Evolutionary conservation across 1,140 invertebrate species (phyloP).

Genomic region (Drosophila sechellia): DNA sequence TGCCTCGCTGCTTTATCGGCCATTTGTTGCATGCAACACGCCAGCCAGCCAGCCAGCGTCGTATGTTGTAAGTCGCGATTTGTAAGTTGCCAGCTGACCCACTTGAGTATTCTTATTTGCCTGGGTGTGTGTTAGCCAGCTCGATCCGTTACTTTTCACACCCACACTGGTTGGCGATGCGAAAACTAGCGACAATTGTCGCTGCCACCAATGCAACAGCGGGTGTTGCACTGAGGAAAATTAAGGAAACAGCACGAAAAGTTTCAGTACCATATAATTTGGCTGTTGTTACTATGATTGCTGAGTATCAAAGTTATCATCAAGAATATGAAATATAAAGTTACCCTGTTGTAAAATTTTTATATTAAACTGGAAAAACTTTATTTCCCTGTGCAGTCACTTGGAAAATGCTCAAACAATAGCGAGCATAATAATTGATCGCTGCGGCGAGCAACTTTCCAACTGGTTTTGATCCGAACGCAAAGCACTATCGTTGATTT

Average conservation of each 20-base stretch:
- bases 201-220: neutral
- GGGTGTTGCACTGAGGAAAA: constrained; percentile 3
- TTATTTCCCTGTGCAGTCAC: constrained; percentile 39
- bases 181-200: constrained; percentile 73
- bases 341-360: neutral
- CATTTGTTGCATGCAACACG: constrained; percentile 64
- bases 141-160: constrained; percentile 72
- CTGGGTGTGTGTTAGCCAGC: constrained; percentile 20
- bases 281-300: neutral
- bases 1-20: constrained; percentile 38
- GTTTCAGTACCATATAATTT: neutral
- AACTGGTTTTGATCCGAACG: constrained; percentile 60
- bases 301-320: too few species aligned
- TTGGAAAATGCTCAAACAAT: constrained; percentile 70
- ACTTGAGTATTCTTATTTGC: constrained; percentile 54
- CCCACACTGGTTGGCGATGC: constrained; percentile 66
- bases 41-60: constrained; percentile 1
- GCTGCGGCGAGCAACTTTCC: constrained; percentile 54
- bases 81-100: constrained; percentile 50
- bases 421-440: constrained; percentile 57
- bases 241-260: neutral
- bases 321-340: neutral
- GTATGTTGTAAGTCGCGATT: constrained; percentile 5
- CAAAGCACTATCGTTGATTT: constrained; percentile 16
- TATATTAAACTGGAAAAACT: constrained; percentile 5